Conservation (phyloP, 2,797 vertebrate genomes). For the Sebastes itinus region DNA sequence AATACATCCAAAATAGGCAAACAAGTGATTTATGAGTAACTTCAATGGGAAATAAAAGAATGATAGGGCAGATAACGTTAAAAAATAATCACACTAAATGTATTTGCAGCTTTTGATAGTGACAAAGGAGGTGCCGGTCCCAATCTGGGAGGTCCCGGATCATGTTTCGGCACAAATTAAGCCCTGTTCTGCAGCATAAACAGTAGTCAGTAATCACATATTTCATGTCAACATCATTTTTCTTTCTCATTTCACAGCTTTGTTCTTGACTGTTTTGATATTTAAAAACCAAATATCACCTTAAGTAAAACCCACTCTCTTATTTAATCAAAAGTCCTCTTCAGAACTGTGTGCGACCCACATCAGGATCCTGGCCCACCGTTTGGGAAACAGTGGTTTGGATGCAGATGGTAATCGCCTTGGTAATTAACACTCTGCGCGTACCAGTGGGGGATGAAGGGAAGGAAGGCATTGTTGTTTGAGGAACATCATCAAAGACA, state of each 20-base stretch:
- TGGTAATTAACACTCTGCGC: conserved; percentile 76
- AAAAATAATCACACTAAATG: too few species aligned
- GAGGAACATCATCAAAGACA: conserved; percentile 80
- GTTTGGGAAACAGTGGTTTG: conserved; percentile 49
- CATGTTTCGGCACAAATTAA: too few species aligned
- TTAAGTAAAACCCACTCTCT: background rate
- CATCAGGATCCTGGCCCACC: conserved; percentile 47
- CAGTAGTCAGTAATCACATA: background rate
- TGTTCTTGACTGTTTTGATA: background rate
- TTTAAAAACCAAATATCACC: background rate
- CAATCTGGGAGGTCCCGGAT: too few species aligned
- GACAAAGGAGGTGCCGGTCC: too few species aligned
- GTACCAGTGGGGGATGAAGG: conserved; percentile 62
- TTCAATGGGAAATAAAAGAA: too few species aligned
- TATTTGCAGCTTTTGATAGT: too few species aligned
- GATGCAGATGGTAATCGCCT: conserved; percentile 77
- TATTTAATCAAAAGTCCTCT: conserved; percentile 21
- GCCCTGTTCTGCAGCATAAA: background rate
- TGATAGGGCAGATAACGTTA: too few species aligned
- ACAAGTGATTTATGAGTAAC: too few species aligned
- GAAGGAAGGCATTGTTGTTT: conserved; percentile 75
- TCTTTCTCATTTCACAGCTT: background rate
- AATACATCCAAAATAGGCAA: too few species aligned
- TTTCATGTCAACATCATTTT: background rate
- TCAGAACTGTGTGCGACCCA: conserved; percentile 35